A percentile compares a stretch with the other conserved stretches of the same genome.
Evolutionary conservation across 1,140 invertebrate species (phyloP).

Genomic region (Theocolax elegans): DNA sequence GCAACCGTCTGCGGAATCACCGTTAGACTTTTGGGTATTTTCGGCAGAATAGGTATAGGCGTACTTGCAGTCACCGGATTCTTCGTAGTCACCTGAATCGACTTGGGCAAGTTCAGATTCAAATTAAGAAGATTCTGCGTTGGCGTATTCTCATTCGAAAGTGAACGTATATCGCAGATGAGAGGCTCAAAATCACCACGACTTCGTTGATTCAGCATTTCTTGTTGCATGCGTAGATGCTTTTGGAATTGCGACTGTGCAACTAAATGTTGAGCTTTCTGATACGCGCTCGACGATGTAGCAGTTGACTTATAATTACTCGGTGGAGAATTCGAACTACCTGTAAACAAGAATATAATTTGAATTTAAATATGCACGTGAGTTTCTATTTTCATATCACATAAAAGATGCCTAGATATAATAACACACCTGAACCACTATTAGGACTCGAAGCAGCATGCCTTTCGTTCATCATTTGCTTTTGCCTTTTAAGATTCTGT

Average conservation of each 20-base stretch:
- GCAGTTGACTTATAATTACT: conserved; percentile 1
- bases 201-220: conserved; percentile 62
- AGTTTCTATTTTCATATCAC: not conserved
- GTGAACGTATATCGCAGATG: conserved; percentile 63
- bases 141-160: conserved; percentile 60
- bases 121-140: conserved; percentile 62
- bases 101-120: conserved; percentile 65
- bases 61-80: conserved; percentile 51
- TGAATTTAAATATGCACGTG: too few species aligned
- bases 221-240: conserved; percentile 63
- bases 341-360: conserved; percentile 18
- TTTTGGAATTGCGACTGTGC: conserved; percentile 61
- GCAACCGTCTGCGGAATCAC: conserved; percentile 76
- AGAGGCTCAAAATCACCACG: conserved; percentile 65
- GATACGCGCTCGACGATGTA: conserved; percentile 46
- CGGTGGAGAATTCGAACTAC: conserved; percentile 25
- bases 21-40: conserved; percentile 80
- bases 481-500: conserved; percentile 61
- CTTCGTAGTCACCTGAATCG: conserved; percentile 66
- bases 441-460: conserved; percentile 7
- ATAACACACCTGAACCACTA: conserved; percentile 23
- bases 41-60: conserved; percentile 71
- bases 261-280: conserved; percentile 53
- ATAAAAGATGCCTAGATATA: too few species aligned
- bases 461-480: conserved; percentile 54